These are phyloP conservation scores for Hyla sarda DNA, from an alignment of 2,113 vertebrate genomes.

Conservation along the genomic window DNA sequence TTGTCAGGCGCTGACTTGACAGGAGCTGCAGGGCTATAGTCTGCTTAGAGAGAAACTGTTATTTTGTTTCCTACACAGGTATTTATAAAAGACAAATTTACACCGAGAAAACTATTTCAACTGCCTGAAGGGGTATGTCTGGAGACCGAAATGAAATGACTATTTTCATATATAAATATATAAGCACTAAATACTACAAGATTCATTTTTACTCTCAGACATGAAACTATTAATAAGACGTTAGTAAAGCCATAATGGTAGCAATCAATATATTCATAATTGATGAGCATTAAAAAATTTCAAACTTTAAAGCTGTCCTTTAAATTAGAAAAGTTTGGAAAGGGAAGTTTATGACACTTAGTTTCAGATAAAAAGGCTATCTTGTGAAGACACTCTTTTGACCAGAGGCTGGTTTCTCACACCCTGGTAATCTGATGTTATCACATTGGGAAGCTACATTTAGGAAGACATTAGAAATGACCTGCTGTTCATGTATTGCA, in stretches of 20 bases:
- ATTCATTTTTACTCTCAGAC: not conserved
- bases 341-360: not conserved
- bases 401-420: not conserved
- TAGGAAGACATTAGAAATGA: too few relatives aligned
- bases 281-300: not conserved
- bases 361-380: not conserved
- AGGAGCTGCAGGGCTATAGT: slow-evolving; percentile 9
- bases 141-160: not conserved
- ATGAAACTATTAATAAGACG: not conserved
- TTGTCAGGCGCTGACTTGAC: slow-evolving; percentile 22
- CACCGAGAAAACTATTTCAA: slow-evolving; percentile 39
- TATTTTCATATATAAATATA: slow-evolving; percentile 15
- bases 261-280: not conserved
- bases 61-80: slow-evolving; percentile 1
- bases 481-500: not conserved
- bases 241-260: not conserved
- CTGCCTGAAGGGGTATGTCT: slow-evolving; percentile 14
- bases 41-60: not conserved
- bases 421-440: not conserved
- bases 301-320: not conserved
- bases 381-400: not conserved
- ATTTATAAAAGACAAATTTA: slow-evolving; percentile 25
- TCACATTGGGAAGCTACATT: too few relatives aligned
- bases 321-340: not conserved
- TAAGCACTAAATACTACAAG: not conserved